Percentiles rank a stretch among this genome's conserved stretches.
These are phyloP conservation scores for Hyperoplus lanceolatus DNA, from an alignment of 2,797 vertebrate species.

Conservation along the genomic window DNA sequence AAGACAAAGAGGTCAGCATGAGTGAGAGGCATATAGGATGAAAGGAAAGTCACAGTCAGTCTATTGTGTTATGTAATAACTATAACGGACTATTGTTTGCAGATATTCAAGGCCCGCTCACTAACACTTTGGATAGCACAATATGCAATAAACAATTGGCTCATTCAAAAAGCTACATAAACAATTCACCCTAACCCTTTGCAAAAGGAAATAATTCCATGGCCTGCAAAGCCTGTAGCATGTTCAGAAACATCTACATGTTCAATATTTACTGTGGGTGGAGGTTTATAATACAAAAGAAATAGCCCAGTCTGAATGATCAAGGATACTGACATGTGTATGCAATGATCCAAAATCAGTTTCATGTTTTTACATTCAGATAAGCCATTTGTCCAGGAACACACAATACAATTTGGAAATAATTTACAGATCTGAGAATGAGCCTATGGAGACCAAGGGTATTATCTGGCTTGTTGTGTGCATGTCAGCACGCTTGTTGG, in stretches of 20 bases:
- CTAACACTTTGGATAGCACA: not conserved
- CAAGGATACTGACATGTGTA: not conserved
- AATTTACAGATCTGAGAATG: slow-evolving; percentile 30
- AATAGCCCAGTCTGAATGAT: not conserved
- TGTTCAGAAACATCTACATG: not conserved
- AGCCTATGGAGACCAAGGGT: not conserved
- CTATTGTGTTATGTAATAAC: not conserved
- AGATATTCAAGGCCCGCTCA: slow-evolving; percentile 14
- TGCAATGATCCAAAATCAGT: not conserved
- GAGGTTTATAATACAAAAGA: not conserved
- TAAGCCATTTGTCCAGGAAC: not conserved
- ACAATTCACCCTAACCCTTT: not conserved
- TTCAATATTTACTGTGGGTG: not conserved
- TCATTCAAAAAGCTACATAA: not conserved
- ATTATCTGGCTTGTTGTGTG: slow-evolving; percentile 38
- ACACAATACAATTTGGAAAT: slow-evolving; percentile 45
- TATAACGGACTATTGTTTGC: slow-evolving; percentile 27
- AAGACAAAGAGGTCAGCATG: not conserved
- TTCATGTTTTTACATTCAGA: not conserved
- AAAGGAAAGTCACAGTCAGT: slow-evolving; percentile 19
- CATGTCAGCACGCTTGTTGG: slow-evolving; percentile 26
- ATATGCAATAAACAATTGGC: not conserved
- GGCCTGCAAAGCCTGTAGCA: not conserved
- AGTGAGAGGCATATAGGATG: slow-evolving; percentile 17
- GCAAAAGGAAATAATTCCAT: not conserved